A percentile compares a stretch with the other conserved stretches of the same genome.
Conservation (phyloP, 2,797 vertebrate genomes). For the Enoplosus armatus region DNA sequence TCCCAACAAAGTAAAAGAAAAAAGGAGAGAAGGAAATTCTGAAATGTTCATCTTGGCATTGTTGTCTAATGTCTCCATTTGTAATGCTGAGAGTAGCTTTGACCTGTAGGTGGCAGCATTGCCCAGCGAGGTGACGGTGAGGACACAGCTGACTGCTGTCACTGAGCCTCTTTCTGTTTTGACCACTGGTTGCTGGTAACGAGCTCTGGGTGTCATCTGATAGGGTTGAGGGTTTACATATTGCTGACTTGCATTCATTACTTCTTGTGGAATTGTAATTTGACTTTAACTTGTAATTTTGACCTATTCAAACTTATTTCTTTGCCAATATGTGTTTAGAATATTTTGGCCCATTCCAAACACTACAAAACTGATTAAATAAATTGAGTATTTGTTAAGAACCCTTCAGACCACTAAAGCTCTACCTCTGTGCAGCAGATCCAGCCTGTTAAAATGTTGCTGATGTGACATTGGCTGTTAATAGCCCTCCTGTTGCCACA, state of each 20-base stretch:
- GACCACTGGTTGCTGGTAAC: slow-evolving; percentile 52
- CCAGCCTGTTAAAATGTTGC: slow-evolving; percentile 46
- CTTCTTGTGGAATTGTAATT: slow-evolving; percentile 24
- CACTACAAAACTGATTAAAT: background rate
- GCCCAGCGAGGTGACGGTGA: background rate
- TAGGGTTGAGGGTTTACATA: slow-evolving; percentile 44
- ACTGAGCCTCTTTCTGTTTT: slow-evolving; percentile 40
- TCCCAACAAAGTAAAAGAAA: background rate
- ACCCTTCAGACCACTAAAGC: background rate
- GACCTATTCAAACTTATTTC: background rate
- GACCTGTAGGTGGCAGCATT: slow-evolving; percentile 73
- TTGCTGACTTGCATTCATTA: slow-evolving; percentile 55
- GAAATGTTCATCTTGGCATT: background rate
- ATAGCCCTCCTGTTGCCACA: slow-evolving; percentile 75
- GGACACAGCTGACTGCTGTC: background rate
- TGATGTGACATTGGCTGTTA: slow-evolving; percentile 74
- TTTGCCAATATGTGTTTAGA: background rate
- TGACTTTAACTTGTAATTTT: slow-evolving; percentile 15
- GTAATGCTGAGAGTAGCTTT: background rate
- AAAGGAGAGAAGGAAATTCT: background rate
- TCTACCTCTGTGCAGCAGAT: slow-evolving; percentile 45
- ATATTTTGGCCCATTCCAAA: background rate
- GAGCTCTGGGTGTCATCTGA: slow-evolving; percentile 51
- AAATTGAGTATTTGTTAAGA: slow-evolving; percentile 3
- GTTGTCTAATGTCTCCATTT: background rate